Base-by-base conservation (phyloP, 2,113 vertebrate species). In the Oreochromis tanganicae region DNA sequence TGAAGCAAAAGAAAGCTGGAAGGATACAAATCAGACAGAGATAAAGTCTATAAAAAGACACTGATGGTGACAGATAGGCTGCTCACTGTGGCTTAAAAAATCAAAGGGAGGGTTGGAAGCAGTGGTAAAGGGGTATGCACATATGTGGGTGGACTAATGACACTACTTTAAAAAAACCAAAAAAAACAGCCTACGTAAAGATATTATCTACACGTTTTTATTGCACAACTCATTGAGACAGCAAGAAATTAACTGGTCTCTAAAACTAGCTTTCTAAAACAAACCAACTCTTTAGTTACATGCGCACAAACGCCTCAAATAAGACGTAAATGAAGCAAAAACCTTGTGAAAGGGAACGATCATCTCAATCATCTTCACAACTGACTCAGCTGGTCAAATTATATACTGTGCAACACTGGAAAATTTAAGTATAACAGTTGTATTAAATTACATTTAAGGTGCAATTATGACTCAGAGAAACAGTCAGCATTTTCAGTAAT, bases 1-100 rank as follows among this genome's bases (percentile, higher is more conserved):
- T 19, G 50, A 89, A 63, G 29, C 19, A 32, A 89, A 85, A 75
- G 36, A 68, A 73, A 83, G 79, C 87, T 61, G 14, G 50, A 83
- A 17, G 83, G 86, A 85, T 75, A 86, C 21, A 87, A 89, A 92
- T 89, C 81, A 61, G 41, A 34, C 55, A 24, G 83, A 79, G 43
- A 61, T 78, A 85, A 78, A 89, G 73, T 85, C 32, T 80, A 84
- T 68, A 71, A 92, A 90, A 90, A 88, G 71, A 89, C 29, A 87
- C 68, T 80, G 79, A 79, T n/a, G 24, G 38, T 82, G 56, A 80
- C 61, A 78, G 68, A 87, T 36, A 89, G 56, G 75, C 71, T 88
- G 52, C 84, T 82, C 57, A 81, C 85, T 87, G 83, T 32, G 54
- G 46, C 21, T 63, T 82, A 75, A 78, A 78, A 91, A 89, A 91